Evolutionary conservation across 1,140 invertebrate genomes (phyloP).

Genomic region (Meteorus sp.): DNA sequence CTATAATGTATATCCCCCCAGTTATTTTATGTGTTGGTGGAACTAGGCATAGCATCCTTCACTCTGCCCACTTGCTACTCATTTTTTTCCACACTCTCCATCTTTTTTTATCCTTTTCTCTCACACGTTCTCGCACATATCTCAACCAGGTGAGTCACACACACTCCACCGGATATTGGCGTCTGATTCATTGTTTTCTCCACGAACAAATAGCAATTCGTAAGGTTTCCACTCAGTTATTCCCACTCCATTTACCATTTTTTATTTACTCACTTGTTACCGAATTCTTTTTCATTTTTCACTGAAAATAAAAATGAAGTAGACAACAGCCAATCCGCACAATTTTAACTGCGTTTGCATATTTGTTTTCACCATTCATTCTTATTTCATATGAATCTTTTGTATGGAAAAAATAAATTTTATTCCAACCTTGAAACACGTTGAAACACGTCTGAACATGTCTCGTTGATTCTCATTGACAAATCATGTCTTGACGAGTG

Average conservation of each 20-base stretch:
- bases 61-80: background rate
- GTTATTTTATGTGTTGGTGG: background rate
- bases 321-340: too few species aligned
- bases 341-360: too few species aligned
- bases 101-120: background rate
- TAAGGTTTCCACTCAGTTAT: slow-evolving; percentile 4
- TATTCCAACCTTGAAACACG: too few species aligned
- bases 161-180: slow-evolving; percentile 18
- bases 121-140: slow-evolving; percentile 5
- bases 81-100: slow-evolving; percentile 6
- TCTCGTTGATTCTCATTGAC: too few species aligned
- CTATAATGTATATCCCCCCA: background rate
- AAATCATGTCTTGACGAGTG: too few species aligned
- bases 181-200: slow-evolving; percentile 20
- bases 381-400: background rate
- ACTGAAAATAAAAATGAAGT: background rate
- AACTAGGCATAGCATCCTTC: too few species aligned
- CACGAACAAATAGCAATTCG: background rate
- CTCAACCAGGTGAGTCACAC: slow-evolving; percentile 28
- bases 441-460: too few species aligned
- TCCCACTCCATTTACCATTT: background rate
- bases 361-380: too few species aligned
- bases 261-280: too few species aligned
- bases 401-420: background rate
- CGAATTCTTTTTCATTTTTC: background rate